These are phyloP conservation scores for Papio anubis DNA, from an alignment of 2,113 vertebrate genomes.

Conservation along the genomic window DNA sequence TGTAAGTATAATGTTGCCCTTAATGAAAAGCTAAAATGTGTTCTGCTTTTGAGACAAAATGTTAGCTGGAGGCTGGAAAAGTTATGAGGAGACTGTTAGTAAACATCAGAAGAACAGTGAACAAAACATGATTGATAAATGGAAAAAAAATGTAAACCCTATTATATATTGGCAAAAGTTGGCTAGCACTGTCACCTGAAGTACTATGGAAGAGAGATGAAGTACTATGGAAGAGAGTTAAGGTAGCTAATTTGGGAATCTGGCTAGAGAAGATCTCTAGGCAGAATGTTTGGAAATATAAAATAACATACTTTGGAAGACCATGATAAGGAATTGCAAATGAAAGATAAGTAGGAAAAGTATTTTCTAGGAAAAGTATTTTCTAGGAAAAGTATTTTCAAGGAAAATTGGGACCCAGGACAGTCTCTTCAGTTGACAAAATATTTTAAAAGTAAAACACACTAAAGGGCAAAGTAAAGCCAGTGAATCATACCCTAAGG, in stretches of 20 bases:
- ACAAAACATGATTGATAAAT: background rate
- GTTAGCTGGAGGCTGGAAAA: background rate
- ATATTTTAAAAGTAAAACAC: background rate
- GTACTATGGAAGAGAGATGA: background rate
- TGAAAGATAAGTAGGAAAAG: background rate
- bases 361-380: background rate
- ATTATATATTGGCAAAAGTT: background rate
- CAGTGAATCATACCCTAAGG: background rate
- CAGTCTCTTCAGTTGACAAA: background rate
- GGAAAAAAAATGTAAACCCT: background rate
- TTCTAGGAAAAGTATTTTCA: background rate
- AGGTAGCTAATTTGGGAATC: background rate
- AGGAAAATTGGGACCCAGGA: background rate
- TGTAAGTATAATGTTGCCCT: background rate
- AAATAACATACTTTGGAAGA: background rate
- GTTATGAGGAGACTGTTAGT: background rate
- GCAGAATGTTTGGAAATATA: background rate
- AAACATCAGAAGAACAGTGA: background rate
- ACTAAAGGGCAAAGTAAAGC: background rate
- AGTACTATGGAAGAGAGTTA: background rate
- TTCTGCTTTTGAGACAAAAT: background rate
- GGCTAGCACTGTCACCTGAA: background rate
- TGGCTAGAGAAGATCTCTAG: background rate
- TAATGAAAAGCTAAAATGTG: background rate
- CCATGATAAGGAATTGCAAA: background rate